phyloP scores from a whole-genome alignment of 2,797 vertebrate genomes.

The Xenentodon cancila region DNA sequence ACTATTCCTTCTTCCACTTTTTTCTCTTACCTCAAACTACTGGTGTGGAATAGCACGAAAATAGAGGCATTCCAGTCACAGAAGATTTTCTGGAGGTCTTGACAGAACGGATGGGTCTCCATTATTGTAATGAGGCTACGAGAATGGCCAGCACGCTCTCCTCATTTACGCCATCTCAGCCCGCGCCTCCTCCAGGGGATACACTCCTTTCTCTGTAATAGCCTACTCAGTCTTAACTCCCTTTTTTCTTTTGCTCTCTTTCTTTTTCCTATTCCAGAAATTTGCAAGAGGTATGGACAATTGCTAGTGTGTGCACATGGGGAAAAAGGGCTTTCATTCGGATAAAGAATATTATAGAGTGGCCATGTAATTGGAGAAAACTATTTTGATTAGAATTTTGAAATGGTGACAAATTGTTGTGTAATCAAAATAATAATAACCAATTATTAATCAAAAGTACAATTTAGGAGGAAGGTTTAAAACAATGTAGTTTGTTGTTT shows the following conservation, averaged over 20 bases:
- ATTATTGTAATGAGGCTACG: slow-evolving; percentile 87
- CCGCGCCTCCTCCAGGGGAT: slow-evolving; percentile 77
- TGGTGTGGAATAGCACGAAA: slow-evolving; percentile 57
- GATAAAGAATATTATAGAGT: slow-evolving; percentile 38
- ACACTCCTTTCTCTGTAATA: slow-evolving; percentile 80
- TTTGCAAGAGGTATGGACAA: slow-evolving; percentile 54
- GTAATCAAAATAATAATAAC: too few relatives aligned
- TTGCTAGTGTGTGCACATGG: slow-evolving; percentile 20
- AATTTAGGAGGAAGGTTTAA: neutral
- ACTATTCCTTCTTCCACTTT: slow-evolving; percentile 38
- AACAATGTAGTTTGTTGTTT: slow-evolving; percentile 6
- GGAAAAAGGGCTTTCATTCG: slow-evolving; percentile 32
- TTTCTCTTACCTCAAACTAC: slow-evolving; percentile 43
- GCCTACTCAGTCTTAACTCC: slow-evolving; percentile 82
- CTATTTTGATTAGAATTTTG: slow-evolving; percentile 1
- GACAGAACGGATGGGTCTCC: slow-evolving; percentile 84
- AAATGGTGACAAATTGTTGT: neutral
- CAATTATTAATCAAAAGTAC: neutral
- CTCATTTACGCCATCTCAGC: slow-evolving; percentile 84
- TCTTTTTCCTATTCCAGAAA: slow-evolving; percentile 30
- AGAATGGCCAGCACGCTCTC: slow-evolving; percentile 80
- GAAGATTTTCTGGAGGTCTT: slow-evolving; percentile 82
- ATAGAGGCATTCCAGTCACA: slow-evolving; percentile 74
- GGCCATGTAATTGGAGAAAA: neutral
- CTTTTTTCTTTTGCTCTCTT: too few relatives aligned